phyloP scores from a whole-genome alignment of 2,888 invertebrate genomes.

The Amblyjoppa proteus region DNA sequence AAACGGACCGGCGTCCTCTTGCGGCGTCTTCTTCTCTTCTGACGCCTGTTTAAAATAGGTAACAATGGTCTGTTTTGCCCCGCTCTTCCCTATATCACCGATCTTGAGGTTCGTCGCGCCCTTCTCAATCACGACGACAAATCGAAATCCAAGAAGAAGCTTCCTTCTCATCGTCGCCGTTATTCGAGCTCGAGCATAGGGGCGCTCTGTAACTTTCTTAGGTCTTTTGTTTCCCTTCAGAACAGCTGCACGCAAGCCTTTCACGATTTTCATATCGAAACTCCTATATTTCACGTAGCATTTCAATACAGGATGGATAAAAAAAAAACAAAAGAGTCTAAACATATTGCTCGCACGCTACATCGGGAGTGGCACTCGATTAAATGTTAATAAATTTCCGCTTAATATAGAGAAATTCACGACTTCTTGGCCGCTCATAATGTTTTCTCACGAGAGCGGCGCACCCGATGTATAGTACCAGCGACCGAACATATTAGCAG shows the following conservation, averaged over 20 bases:
- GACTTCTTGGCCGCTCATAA: slow-evolving; percentile 4
- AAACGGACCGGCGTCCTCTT: too few species aligned
- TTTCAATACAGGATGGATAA: background rate
- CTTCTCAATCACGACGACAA: slow-evolving; percentile 3
- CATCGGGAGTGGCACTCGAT: background rate
- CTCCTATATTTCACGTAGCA: background rate
- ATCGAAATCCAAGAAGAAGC: slow-evolving; percentile 42
- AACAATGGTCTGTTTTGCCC: background rate
- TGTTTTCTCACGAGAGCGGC: slow-evolving; percentile 22
- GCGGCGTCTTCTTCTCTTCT: background rate
- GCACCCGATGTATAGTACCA: background rate
- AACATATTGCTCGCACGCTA: slow-evolving; percentile 7
- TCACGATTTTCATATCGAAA: slow-evolving; percentile 2
- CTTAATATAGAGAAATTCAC: background rate
- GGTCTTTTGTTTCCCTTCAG: background rate
- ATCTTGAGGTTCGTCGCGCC: slow-evolving; percentile 23
- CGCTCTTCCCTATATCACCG: background rate
- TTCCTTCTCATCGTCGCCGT: slow-evolving; percentile 42
- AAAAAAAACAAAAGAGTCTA: background rate
- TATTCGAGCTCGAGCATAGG: slow-evolving; percentile 42
- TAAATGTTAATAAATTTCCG: background rate
- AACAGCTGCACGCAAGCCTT: slow-evolving; percentile 20
- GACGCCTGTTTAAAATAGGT: background rate
- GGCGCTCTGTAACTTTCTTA: slow-evolving; percentile 23
- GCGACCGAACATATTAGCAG: slow-evolving; percentile 9